These are phyloP conservation scores for Columba guinea DNA, from an alignment of 2,797 vertebrate genomes.

Conservation along the genomic window DNA sequence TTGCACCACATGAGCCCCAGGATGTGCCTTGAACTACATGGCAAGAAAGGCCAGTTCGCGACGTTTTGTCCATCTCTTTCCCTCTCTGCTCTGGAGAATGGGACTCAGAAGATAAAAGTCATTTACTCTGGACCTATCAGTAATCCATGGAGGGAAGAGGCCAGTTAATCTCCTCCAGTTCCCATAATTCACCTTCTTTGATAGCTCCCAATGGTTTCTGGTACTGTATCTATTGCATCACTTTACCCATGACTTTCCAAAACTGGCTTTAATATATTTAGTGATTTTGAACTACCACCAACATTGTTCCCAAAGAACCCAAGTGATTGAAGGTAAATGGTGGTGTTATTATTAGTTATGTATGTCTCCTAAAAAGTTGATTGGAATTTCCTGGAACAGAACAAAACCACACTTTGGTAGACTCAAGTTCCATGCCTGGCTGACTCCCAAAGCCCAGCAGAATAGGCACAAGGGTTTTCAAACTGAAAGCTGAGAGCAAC, in stretches of 20 bases:
- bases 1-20: not conserved
- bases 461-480: not conserved
- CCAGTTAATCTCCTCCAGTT: not conserved
- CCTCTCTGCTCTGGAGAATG: not conserved
- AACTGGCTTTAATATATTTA: not conserved
- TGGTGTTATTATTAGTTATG: not conserved
- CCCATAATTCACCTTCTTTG: not conserved
- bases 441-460: not conserved
- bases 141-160: not conserved
- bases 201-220: not conserved
- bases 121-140: not conserved
- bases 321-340: not conserved
- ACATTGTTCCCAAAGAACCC: not conserved
- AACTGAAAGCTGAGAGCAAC: not conserved
- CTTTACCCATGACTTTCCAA: not conserved
- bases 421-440: not conserved
- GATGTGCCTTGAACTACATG: not conserved
- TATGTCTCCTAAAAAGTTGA: not conserved
- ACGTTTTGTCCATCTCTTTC: not conserved
- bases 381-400: not conserved
- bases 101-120: not conserved
- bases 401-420: not conserved
- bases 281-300: not conserved
- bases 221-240: rapidly evolving
- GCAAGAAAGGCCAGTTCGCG: not conserved